Conservation (phyloP, 1,140 invertebrate species). For the Pseudomyrmex concolor region DNA sequence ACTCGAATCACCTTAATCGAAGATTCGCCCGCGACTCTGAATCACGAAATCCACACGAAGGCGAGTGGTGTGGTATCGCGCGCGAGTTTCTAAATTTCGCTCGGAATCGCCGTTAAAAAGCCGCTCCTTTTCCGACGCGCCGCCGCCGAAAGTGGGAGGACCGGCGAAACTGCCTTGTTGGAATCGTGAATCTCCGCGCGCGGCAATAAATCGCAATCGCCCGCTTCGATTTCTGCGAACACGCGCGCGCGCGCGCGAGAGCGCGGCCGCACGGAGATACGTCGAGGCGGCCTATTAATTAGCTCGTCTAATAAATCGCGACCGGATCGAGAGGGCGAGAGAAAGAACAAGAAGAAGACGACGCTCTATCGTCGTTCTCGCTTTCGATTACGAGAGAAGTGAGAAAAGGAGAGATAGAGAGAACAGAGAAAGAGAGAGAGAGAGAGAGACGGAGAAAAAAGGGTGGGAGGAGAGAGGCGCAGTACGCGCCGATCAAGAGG, state of each 20-base stretch:
- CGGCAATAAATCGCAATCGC: constrained; percentile 73
- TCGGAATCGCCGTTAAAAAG: constrained; percentile 27
- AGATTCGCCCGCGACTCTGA: background rate
- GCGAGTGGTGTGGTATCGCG: background rate
- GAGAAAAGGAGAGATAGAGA: constrained; percentile 18
- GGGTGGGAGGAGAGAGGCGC: background rate
- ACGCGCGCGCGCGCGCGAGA: constrained; percentile 41
- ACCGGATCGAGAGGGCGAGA: constrained; percentile 4
- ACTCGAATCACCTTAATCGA: background rate
- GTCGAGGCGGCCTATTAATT: constrained; percentile 79
- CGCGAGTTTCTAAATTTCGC: constrained; percentile 33
- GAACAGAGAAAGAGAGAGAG: constrained; percentile 7
- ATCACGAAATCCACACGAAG: background rate
- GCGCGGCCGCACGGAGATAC: constrained; percentile 49
- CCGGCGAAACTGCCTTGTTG: constrained; percentile 26
- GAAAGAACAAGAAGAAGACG: constrained; percentile 2
- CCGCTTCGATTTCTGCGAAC: constrained; percentile 75
- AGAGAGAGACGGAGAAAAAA: background rate
- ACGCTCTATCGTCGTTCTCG: constrained; percentile 38
- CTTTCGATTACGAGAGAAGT: background rate
- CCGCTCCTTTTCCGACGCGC: constrained; percentile 7
- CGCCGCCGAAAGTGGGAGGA: constrained; percentile 26
- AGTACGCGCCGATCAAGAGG: constrained; percentile 14
- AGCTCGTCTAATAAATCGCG: constrained; percentile 80
- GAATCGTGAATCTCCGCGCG: constrained; percentile 53